These are phyloP conservation scores for Tetrax tetrax DNA, from an alignment of 2,113 vertebrate species.

Conservation along the genomic window DNA sequence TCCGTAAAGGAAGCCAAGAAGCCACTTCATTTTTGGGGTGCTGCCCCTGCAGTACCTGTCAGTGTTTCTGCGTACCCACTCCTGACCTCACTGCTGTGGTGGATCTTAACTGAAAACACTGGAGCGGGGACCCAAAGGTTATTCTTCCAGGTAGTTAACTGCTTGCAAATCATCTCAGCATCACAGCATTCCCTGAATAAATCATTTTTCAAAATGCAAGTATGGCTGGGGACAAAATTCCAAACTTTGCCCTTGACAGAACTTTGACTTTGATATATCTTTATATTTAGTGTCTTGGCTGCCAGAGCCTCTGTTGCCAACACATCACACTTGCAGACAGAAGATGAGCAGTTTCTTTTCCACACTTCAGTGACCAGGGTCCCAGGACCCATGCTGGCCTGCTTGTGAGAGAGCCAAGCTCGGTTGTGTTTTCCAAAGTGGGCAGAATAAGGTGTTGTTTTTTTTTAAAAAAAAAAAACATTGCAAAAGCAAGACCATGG, in stretches of 20 bases:
- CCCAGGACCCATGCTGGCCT: background rate
- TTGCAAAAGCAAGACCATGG: background rate
- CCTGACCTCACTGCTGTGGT: background rate
- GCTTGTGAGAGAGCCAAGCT: background rate
- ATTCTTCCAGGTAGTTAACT: background rate
- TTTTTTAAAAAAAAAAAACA: background rate
- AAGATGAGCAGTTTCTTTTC: background rate
- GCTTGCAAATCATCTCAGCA: background rate
- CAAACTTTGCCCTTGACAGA: background rate
- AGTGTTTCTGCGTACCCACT: background rate
- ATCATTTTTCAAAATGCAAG: background rate
- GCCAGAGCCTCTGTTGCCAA: background rate
- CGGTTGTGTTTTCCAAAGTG: background rate
- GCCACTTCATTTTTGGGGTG: fast-evolving
- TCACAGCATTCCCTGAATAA: background rate
- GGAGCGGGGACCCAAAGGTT: background rate
- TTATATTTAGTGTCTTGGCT: background rate
- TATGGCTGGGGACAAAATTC: background rate
- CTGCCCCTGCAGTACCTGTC: background rate
- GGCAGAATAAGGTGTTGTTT: background rate
- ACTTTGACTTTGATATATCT: background rate
- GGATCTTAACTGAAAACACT: background rate
- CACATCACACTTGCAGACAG: background rate
- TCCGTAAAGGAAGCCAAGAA: background rate
- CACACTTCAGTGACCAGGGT: background rate